Conservation (phyloP, 2,113 vertebrate species). For the Chroicocephalus ridibundus region DNA sequence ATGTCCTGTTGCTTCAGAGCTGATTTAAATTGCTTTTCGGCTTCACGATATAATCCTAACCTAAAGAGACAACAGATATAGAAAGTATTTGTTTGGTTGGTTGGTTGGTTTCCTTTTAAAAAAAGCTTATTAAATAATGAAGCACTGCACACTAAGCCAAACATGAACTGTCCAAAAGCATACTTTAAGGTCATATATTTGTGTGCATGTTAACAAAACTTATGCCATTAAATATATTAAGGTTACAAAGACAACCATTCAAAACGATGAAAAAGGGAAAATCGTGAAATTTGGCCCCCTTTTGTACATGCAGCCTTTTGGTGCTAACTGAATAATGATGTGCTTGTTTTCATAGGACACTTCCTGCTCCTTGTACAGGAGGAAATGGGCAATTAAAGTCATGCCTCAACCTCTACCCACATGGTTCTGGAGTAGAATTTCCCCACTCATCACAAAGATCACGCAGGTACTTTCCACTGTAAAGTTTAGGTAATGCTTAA, state of each 20-base stretch:
- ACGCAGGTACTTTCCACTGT: background rate
- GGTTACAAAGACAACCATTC: background rate
- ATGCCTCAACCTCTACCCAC: background rate
- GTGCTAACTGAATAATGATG: background rate
- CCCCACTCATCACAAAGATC: background rate
- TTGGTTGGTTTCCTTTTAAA: background rate
- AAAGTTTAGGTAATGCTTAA: background rate
- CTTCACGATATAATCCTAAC: conserved; percentile 91
- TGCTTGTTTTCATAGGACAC: rapidly evolving
- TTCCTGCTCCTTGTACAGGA: background rate
- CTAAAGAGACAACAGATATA: conserved; percentile 50
- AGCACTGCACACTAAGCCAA: background rate
- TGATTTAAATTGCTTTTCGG: conserved; percentile 96
- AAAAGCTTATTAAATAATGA: background rate
- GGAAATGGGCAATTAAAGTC: background rate
- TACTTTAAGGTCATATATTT: background rate
- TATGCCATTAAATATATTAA: background rate
- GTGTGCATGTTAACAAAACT: background rate
- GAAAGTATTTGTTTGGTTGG: background rate
- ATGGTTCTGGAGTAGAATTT: background rate
- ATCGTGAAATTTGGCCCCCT: background rate
- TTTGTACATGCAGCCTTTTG: background rate
- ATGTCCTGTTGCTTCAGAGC: conserved; percentile 93
- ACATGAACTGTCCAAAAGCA: background rate
- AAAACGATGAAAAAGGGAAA: background rate